Evolutionary conservation across 2,113 vertebrate genomes (phyloP).

Genomic region (Sclerurus mexicanus): DNA sequence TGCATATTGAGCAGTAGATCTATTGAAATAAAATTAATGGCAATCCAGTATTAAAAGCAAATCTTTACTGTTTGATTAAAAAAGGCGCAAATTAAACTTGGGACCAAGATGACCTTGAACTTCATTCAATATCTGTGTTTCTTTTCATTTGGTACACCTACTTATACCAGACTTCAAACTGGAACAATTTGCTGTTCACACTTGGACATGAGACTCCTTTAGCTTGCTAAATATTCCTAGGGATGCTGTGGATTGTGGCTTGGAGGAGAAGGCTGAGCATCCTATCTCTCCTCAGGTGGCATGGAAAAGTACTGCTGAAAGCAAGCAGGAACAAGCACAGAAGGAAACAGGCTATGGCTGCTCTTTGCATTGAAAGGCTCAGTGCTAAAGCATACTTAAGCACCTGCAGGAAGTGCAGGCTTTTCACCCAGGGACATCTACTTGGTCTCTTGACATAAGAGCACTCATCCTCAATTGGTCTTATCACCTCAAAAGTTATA

Average conservation of each 20-base stretch:
- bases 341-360: not conserved
- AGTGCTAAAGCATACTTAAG: not conserved
- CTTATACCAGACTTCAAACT: not conserved
- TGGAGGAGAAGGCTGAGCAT: not conserved
- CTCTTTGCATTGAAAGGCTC: not conserved
- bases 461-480: not conserved
- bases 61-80: not conserved
- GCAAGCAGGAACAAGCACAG: accelerated
- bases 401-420: not conserved
- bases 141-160: not conserved
- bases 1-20: not conserved
- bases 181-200: not conserved
- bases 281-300: not conserved
- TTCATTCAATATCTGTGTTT: not conserved
- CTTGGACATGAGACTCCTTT: not conserved
- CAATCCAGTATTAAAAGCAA: not conserved
- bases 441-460: not conserved
- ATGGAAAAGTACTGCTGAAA: not conserved
- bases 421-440: not conserved
- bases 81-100: not conserved
- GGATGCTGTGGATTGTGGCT: not conserved
- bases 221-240: not conserved
- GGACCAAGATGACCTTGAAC: not conserved
- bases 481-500: not conserved
- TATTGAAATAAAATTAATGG: not conserved